A percentile compares a stretch with the other conserved stretches of the same genome.
Conservation (phyloP, 2,113 vertebrate species). For the Oryzias curvinotus region DNA sequence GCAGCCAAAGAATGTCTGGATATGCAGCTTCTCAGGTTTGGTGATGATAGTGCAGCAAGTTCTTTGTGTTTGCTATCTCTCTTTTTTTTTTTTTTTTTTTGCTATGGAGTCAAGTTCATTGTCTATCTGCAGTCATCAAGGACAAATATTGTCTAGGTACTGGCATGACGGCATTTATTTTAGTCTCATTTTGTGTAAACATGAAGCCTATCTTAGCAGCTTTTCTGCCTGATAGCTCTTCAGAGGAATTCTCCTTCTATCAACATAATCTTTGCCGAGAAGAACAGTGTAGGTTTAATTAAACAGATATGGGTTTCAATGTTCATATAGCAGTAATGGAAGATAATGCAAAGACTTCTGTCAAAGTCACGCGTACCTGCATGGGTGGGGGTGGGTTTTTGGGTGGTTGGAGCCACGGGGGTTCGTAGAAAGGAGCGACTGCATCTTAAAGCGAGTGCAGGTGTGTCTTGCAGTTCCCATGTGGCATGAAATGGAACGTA, state of each 20-base stretch:
- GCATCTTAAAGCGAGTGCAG: too few species aligned
- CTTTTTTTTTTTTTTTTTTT: slow-evolving; percentile 46
- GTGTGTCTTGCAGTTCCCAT: too few species aligned
- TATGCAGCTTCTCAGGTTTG: slow-evolving; percentile 35
- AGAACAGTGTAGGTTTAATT: slow-evolving; percentile 13
- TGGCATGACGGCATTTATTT: slow-evolving; percentile 51
- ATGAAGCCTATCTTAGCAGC: slow-evolving; percentile 43
- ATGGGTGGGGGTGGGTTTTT: too few species aligned
- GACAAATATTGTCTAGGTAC: slow-evolving; percentile 62
- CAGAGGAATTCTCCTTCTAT: slow-evolving; percentile 40
- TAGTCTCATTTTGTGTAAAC: slow-evolving; percentile 47
- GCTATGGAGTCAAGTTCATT: slow-evolving; percentile 49
- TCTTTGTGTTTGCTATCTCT: slow-evolving; percentile 41
- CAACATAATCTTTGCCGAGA: slow-evolving; percentile 36
- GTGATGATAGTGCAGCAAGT: slow-evolving; percentile 36
- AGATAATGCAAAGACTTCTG: slow-evolving; percentile 2
- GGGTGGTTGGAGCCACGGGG: too few species aligned
- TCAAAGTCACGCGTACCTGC: too few species aligned
- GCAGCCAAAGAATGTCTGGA: slow-evolving; percentile 50
- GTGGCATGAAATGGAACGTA: too few species aligned
- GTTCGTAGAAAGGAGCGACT: too few species aligned
- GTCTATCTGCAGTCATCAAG: slow-evolving; percentile 62
- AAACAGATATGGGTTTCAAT: slow-evolving; percentile 17
- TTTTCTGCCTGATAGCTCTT: slow-evolving; percentile 28
- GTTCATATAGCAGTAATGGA: slow-evolving; percentile 15